Base-by-base conservation (phyloP, 2,113 vertebrate species). In the Xiphorhynchus elegans region DNA sequence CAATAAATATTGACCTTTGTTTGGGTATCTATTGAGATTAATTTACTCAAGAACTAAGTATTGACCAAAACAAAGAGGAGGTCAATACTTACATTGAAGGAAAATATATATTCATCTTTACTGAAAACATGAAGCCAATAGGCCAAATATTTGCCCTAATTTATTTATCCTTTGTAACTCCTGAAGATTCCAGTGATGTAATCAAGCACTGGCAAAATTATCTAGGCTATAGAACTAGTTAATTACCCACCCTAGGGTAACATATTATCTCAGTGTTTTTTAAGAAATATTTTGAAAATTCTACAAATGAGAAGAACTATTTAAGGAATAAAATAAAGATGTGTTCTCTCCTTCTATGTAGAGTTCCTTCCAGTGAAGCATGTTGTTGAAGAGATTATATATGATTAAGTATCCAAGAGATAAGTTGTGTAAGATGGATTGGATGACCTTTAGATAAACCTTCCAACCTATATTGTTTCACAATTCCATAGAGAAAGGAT, bases 1-100 rank as follows among this genome's bases (percentile, higher is more conserved):
- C 42, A 82, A 53, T 69, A 72, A 78, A 79, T 82, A 91, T 58
- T 53, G 84, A 87, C 37, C 31, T 76, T 60, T 66, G 5, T 94
- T 88, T 52, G 28, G 53, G 5, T 94, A 82, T 83, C 67, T 94
- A 77, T 69, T 89, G 64, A 95, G 87, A 95, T 67, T 31, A 85
- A 91, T 56, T 73, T 66, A 91, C 46, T 87, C 53, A 83, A 93
- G 69, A 68, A 89, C 37, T 47, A 80, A 55, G 42, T 93, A 90
- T 74, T 88, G 89, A 95, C 46, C 55, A 74, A 87, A 94, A 84
- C n/a, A 69, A 76, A 89, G 50, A 72, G 26, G 5, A 85, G n/a
- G 50, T 90, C 94, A 90, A 85, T 94, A 85, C 3, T 47, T 35
- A 31, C 4, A 44, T 3, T 44, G 59, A 93, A 83, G 70, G 23